Evolutionary conservation across 23 tunicate genomes (phyloP).

Genomic region (Aplidium turbinatum): DNA sequence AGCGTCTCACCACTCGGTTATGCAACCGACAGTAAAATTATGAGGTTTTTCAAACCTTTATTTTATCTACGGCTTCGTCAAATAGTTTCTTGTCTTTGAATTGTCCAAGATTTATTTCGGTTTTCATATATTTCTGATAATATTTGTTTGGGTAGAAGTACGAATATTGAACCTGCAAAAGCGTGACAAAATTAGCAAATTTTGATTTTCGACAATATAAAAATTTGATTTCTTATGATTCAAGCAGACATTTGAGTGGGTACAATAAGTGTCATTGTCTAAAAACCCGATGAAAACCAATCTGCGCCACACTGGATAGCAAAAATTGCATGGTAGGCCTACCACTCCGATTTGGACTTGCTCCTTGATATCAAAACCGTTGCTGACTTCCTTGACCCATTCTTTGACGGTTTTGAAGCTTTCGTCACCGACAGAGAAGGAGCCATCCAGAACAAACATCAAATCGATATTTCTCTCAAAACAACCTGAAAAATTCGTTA

Average conservation of each 20-base stretch:
- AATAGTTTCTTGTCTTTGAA: conserved; percentile 45
- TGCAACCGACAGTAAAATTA: too few species aligned
- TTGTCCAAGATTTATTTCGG: conserved; percentile 65
- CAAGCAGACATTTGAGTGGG: too few species aligned
- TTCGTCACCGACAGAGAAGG: conserved; percentile 57
- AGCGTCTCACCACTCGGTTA: too few species aligned
- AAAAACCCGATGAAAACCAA: too few species aligned
- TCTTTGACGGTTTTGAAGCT: conserved; percentile 61
- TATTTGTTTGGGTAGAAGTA: conserved; percentile 38
- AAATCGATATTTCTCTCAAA: conserved; percentile 60
- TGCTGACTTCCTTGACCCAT: conserved; percentile 77
- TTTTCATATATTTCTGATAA: conserved; percentile 45
- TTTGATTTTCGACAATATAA: too few species aligned
- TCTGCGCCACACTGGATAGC: too few species aligned
- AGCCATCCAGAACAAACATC: conserved; percentile 85
- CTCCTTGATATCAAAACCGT: conserved; percentile 64
- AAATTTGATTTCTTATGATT: too few species aligned
- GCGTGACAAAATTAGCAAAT: too few species aligned
- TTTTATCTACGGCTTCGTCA: conserved; percentile 39
- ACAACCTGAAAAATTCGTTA: conserved; percentile 82
- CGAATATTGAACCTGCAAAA: conserved; percentile 91
- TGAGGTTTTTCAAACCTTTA: conserved; percentile 27
- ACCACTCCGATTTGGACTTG: conserved; percentile 92
- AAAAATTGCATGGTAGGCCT: conserved; percentile 10
- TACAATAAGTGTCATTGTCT: too few species aligned